phyloP scores from a whole-genome alignment of 2,888 invertebrate genomes.

The Agrilus mali region DNA sequence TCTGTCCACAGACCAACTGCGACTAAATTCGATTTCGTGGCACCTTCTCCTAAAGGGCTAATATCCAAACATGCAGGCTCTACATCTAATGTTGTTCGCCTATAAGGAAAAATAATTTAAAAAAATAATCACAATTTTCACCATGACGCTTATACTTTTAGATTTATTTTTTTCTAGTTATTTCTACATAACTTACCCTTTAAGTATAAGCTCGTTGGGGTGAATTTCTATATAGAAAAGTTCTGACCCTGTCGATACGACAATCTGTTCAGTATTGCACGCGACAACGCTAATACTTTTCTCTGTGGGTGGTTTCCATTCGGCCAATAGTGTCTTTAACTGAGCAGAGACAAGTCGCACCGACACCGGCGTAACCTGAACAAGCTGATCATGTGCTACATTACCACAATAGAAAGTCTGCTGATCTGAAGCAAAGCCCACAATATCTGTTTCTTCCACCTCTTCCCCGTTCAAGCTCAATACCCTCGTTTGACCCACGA shows the following conservation, averaged over 20 bases:
- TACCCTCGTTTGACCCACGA: constrained; percentile 93
- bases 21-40: constrained; percentile 55
- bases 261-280: constrained; percentile 61
- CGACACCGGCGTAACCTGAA: constrained; percentile 53
- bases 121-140: no score
- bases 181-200: constrained; percentile 37
- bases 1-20: constrained; percentile 97
- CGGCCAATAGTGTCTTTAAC: constrained; percentile 50
- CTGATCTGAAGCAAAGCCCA: constrained; percentile 80
- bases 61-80: constrained; percentile 96
- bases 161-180: no score
- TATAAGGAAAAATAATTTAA: constrained; percentile 20
- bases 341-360: constrained; percentile 59
- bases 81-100: constrained; percentile 67
- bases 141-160: no score
- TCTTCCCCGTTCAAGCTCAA: constrained; percentile 87
- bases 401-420: constrained; percentile 94
- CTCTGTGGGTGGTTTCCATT: constrained; percentile 60
- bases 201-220: constrained; percentile 48
- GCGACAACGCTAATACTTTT: constrained; percentile 80
- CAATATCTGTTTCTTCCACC: constrained; percentile 92
- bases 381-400: constrained; percentile 68
- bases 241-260: constrained; percentile 79
- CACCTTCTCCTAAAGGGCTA: constrained; percentile 58
- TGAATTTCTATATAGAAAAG: constrained; percentile 71